These are phyloP conservation scores for Morinoia aosen DNA, from an alignment of 2,888 invertebrate species.

Conservation along the genomic window DNA sequence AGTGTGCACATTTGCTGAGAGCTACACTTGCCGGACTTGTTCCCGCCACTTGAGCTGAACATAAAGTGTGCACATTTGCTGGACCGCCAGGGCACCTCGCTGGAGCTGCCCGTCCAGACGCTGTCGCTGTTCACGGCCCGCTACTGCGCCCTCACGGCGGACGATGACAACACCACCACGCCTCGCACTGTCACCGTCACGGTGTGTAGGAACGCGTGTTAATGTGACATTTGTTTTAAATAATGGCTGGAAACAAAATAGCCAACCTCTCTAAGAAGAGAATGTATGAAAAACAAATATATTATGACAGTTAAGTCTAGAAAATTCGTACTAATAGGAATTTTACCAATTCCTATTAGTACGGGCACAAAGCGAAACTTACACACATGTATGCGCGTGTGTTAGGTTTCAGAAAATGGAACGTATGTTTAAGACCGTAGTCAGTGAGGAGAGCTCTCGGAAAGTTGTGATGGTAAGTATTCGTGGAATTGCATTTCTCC, in stretches of 20 bases:
- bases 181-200: constrained; percentile 12
- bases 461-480: no score
- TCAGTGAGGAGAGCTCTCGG: no score
- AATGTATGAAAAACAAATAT: not conserved
- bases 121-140: constrained; percentile 7
- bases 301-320: no score
- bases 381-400: no score
- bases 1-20: no score
- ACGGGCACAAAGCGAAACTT: no score
- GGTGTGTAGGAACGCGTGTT: not conserved
- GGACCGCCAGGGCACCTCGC: not conserved
- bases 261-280: not conserved
- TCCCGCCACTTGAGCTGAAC: not conserved
- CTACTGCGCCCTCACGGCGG: not conserved
- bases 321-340: no score
- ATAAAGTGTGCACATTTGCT: not conserved
- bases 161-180: not conserved
- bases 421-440: no score
- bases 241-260: not conserved
- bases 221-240: not conserved
- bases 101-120: not conserved
- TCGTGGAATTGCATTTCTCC: not conserved
- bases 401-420: no score
- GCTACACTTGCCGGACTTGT: not conserved
- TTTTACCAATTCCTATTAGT: no score